phyloP scores from a whole-genome alignment of 2,888 invertebrate genomes.

The Podotricha telesiphe region DNA sequence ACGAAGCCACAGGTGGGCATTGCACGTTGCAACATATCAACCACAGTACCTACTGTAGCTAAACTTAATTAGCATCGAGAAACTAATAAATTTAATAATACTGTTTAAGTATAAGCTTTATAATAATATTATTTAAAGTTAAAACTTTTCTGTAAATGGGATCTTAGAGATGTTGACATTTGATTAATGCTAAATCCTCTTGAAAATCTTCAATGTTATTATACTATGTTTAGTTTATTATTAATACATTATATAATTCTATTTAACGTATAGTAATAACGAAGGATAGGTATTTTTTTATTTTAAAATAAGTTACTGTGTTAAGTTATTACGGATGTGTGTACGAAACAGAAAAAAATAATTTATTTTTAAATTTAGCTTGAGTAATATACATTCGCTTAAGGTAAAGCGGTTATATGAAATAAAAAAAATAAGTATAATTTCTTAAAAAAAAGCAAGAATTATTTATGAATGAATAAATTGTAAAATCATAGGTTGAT shows the following conservation, averaged over 20 bases:
- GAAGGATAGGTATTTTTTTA: too few species aligned
- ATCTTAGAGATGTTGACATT: background rate
- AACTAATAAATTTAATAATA: constrained; percentile 5
- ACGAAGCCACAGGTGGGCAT: constrained; percentile 31
- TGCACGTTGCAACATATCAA: constrained; percentile 30
- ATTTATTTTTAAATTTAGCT: too few species aligned
- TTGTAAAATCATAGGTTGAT: background rate
- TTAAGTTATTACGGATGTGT: too few species aligned
- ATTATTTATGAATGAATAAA: background rate
- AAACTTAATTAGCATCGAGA: constrained; percentile 11
- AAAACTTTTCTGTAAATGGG: background rate
- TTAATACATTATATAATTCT: too few species aligned
- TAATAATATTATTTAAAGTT: background rate
- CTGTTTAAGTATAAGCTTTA: background rate
- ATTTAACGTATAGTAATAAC: too few species aligned
- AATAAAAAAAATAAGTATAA: background rate
- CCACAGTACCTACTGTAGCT: background rate
- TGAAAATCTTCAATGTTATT: too few species aligned
- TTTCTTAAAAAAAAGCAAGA: background rate
- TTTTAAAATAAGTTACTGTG: too few species aligned
- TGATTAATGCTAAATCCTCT: too few species aligned
- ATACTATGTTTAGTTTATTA: too few species aligned
- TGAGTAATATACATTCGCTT: too few species aligned
- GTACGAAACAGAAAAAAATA: too few species aligned
- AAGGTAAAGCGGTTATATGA: too few species aligned